phyloP scores from a whole-genome alignment of 2,888 invertebrate species.

The Nephrotoma guestfalica region DNA sequence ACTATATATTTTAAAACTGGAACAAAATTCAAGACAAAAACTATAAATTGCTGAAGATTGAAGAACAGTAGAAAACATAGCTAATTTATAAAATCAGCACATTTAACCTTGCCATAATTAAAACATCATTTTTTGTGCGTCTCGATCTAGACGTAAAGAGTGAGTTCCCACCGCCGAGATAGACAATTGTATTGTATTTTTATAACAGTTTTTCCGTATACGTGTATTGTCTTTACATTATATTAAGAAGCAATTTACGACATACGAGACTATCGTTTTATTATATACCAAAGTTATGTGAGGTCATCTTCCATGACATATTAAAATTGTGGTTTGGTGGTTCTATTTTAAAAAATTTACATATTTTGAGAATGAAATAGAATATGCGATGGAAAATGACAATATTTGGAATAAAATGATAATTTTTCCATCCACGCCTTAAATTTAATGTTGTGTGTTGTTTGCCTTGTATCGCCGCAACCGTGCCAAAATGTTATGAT shows the following conservation, averaged over 20 bases:
- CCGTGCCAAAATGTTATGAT: background rate
- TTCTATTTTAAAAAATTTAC: background rate
- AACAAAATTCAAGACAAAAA: too few species aligned
- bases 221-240: too few species aligned
- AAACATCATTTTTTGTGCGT: too few species aligned
- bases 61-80: too few species aligned
- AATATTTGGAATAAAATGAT: background rate
- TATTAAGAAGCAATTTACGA: background rate
- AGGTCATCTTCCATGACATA: background rate
- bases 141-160: too few species aligned
- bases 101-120: too few species aligned
- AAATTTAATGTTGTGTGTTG: background rate
- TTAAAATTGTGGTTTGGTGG: background rate
- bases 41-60: too few species aligned
- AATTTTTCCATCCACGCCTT: background rate
- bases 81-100: too few species aligned
- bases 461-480: background rate
- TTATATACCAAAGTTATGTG: background rate
- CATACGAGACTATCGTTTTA: background rate
- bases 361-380: background rate
- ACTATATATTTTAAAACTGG: too few species aligned
- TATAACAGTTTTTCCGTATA: too few species aligned
- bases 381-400: background rate
- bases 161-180: too few species aligned
- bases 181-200: too few species aligned